These are phyloP conservation scores for Sphaerophoria taeniata DNA, from an alignment of 2,888 invertebrate genomes.

Conservation along the genomic window DNA sequence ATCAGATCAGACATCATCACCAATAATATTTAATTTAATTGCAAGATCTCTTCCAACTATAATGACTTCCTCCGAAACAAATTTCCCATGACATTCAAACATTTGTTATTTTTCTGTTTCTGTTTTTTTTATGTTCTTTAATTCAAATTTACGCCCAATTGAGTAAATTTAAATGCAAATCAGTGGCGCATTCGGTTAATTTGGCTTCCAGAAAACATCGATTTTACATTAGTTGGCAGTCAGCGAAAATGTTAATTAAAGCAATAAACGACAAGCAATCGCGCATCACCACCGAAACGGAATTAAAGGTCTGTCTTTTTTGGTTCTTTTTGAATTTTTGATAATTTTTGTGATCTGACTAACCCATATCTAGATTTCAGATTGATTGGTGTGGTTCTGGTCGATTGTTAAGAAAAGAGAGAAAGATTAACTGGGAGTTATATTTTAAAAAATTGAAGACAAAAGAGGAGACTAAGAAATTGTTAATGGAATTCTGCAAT, in stretches of 20 bases:
- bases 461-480: slow-evolving; percentile 76
- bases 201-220: slow-evolving; percentile 70
- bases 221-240: slow-evolving; percentile 73
- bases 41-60: slow-evolving; percentile 43
- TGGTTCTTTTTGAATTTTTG: not conserved
- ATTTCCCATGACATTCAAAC: slow-evolving; percentile 67
- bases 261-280: slow-evolving; percentile 72
- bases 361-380: slow-evolving; percentile 63
- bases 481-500: slow-evolving; percentile 82
- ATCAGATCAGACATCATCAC: not conserved
- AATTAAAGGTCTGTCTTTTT: slow-evolving; percentile 2
- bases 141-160: slow-evolving; percentile 64
- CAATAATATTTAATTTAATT: slow-evolving; percentile 58
- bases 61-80: slow-evolving; percentile 64
- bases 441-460: not conserved
- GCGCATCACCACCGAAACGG: slow-evolving; percentile 55
- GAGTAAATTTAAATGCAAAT: slow-evolving; percentile 71
- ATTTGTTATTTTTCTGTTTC: not conserved
- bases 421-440: slow-evolving; percentile 29
- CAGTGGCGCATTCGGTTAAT: slow-evolving; percentile 72
- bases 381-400: slow-evolving; percentile 62
- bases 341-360: slow-evolving; percentile 3
- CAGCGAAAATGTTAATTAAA: slow-evolving; percentile 63
- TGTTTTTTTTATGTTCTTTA: not conserved
- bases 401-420: slow-evolving; percentile 12